Evolutionary conservation across 2,797 vertebrate genomes (phyloP), one percentile per base, ranked within the genome.

Genomic region (Hydrolagus colliei): DNA sequence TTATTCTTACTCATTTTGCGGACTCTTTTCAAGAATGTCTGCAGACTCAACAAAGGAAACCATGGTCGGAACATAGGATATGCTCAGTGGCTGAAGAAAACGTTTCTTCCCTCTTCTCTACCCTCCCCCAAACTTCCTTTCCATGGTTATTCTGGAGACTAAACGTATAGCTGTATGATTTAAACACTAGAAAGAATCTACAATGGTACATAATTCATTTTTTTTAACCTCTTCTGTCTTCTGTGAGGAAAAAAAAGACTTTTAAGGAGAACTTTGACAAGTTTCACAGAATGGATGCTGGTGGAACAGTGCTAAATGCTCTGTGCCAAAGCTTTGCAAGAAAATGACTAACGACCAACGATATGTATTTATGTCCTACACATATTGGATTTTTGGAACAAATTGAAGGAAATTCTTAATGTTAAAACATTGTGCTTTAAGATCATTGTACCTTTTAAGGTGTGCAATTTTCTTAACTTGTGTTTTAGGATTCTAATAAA

Each of bases 171-270:
- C 89, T 91, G 89, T 93, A 90, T 89, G 90, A 89, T 96, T 95
- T 96, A 93, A 86, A 85, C 75, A 92, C 92, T 87, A 88, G 90
- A 88, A 92, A 93, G 90, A 93, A 92, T 91, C 91, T 93, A 91
- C 91, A 93, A 95, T 94, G 95, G 91, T 93, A 94, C 88, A 90
- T 87, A 92, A 91, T 92, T 93, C 92, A 92, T 92, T 92, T 94
- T 91, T 94, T 93, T 91, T 93, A 92, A 88, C 90, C 91, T 91
- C 89, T 91, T 93, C 85, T 87, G 89, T 76, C 89, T 88, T 59
- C 88, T 13, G 63, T 8, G 86, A 20, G 76, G n/a, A 76, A 6
- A 52, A 52, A 52, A 67, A 41, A 52, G 67, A 85, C 86, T 85
- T 85, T n/a, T 4, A 86, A 87, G 85, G 77, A 86, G 32, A 87